Conservation (phyloP, 2,888 invertebrate genomes). For the Coleophora deauratella region DNA sequence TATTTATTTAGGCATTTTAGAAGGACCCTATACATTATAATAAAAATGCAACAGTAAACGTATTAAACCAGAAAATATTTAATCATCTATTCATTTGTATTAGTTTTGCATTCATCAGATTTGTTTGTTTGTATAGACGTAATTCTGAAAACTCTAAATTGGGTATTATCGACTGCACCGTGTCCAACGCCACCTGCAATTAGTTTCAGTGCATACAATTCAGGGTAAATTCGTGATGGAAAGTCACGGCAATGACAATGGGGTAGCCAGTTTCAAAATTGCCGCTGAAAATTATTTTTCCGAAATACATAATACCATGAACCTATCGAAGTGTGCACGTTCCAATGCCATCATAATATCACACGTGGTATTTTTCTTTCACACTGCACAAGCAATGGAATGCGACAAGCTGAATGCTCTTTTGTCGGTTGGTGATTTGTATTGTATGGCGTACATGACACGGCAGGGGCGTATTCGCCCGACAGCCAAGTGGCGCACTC, state of each 20-base stretch:
- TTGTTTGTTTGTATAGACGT: too few species aligned
- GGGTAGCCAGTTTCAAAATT: slow-evolving; percentile 46
- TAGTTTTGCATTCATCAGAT: too few species aligned
- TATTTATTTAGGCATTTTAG: too few species aligned
- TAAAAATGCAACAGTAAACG: too few species aligned
- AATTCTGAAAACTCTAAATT: slow-evolving; percentile 2
- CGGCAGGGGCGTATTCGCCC: slow-evolving; percentile 59
- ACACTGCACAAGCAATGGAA: slow-evolving; percentile 47
- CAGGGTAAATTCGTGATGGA: slow-evolving; percentile 21
- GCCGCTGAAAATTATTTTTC: slow-evolving; percentile 52
- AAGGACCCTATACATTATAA: too few species aligned
- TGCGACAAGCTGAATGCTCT: slow-evolving; percentile 33
- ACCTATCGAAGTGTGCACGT: slow-evolving; percentile 55
- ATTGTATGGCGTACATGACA: slow-evolving; percentile 50
- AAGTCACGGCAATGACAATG: slow-evolving; percentile 20
- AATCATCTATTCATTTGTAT: too few species aligned
- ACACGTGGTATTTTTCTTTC: too few species aligned
- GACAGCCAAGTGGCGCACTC: slow-evolving; percentile 69
- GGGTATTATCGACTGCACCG: not conserved
- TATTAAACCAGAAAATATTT: too few species aligned
- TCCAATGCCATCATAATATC: slow-evolving; percentile 38
- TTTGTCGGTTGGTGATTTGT: slow-evolving; percentile 46
- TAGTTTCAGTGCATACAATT: slow-evolving; percentile 9
- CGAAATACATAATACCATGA: slow-evolving; percentile 19
- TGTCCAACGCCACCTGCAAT: not conserved